Base-by-base conservation (phyloP, 2,113 vertebrate genomes). In the Triplophysa dalaica region DNA sequence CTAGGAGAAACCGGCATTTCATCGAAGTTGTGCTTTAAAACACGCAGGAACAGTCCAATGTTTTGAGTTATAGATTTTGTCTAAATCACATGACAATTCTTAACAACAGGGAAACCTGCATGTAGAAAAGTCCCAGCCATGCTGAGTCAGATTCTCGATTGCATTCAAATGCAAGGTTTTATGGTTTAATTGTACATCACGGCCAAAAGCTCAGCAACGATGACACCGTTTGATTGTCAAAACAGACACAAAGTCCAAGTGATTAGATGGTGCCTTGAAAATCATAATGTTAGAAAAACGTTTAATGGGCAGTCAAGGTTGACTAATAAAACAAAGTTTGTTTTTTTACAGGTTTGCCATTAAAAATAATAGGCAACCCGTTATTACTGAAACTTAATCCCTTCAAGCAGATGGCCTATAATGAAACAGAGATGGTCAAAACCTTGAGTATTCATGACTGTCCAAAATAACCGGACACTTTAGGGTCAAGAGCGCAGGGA, bases 91-190 rank as follows among this genome's bases (percentile, higher is more conserved):
- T 52, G 50, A 52, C 14, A 17, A 14, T 16, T 52, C 16, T 16
- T 52, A 52, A 52, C 50, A 52, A 1, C 10, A 45, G 43, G 54
- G 19, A 21, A n/a, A 58, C 54, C 54, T 58, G 54, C 45, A 19
- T 16, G n/a, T 19, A 58, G n/a, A 0, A 9, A 17, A 17, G 13
- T 52, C 14, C 13, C 54, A 33, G 33, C 33, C 5, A 50, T 9
- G 60, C 70, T 8, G 22, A 61, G n/a, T 24, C 56, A 61, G 12
- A 56, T 60, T 22, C 54, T 8, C n/a, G 22, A 21, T n/a, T 63
- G 60, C n/a, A 64, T 61, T 61, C 22, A 81, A 85, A 82, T 33
- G 43, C 81, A 81, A 62, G 82, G 21, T 76, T 64, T 52, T 29
- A 65, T 52, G 6, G 43, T 65, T 26, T 3, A 63, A 29, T 17